Base-by-base conservation (phyloP, 2,888 invertebrate genomes). In the Leptothorax acervorum region DNA sequence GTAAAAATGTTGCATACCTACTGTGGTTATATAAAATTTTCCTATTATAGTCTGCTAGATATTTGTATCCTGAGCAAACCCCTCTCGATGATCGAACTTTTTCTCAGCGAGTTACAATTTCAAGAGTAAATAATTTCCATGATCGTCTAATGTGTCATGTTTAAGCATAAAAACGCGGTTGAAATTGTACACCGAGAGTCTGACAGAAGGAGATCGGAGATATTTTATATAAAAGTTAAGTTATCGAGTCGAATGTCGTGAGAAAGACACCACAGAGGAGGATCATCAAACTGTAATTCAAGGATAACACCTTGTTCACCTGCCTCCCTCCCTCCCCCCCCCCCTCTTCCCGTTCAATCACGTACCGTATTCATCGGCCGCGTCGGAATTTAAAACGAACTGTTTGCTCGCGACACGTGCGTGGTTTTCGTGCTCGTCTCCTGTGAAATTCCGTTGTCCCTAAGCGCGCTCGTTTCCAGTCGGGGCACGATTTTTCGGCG, bases 401-500 rank as follows among this genome's bases (percentile, higher is more conserved):
- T 76, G 76, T 78, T 78, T 71, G 55, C 55, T 45, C 55, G 71
- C 57, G 78, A 70, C 78, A 70, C 57, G 78, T 70, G 78, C 55
- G 55, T 42, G 68, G n/a, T 23, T 23, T n/a, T 6, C 57, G 42
- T 35, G 53, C 28, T 68, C 31, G 78, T 53, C 70, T 45, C 68
- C 55, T n/a, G 55, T 45, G 70, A 71, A 78, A 45, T 78, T 28
- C 31, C 23, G 70, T 55, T 70, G 55, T 51, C 35, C 55, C 70
- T 57, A 57, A 71, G 15, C 55, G 55, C 28, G 42, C 78, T 78
- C 78, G 78, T 78, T 78, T 15, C 35, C 55, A 78, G 78, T 78
- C 71, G 53, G 45, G 78, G 45, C 78, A 78, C 78, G 78, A 78
- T 78, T 78, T 78, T 78, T 78, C 71, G 55, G 71, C 71, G 31